Evolutionary conservation across 2,113 vertebrate species (phyloP), one percentile per base, ranked within the genome.

Genomic region (Steatornis caripensis): DNA sequence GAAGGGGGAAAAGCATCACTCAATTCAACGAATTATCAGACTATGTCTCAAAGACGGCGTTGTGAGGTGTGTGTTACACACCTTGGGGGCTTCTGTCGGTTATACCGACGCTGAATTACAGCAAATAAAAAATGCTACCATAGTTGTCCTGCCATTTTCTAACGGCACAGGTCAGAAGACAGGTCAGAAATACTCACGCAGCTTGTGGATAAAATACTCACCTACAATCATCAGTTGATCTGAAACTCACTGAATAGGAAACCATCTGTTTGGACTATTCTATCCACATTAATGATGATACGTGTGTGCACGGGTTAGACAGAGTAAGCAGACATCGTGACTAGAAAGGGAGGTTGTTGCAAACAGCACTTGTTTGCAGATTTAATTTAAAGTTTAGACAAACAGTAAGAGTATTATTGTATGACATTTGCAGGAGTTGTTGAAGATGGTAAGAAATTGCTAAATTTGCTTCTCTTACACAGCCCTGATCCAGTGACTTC

Each of bases 1-100:
- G 37, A 65, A 65, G 14, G 15, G 34, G 51, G 24, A 41, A 46
- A 34, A 65, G 22, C 39, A 60, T 71, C 69, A 58, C 69, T 11
- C 22, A 29, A 18, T 71, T 46, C 57, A 77, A 34, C 13, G 1
- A 0, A 24, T 36, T 41, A 41, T 5, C 2, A 1, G 51, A 45
- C 71, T 66, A 51, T 0, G 0, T 37, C 84, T 60, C 57, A 49
- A 80, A 71, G 70, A 41, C 14, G 14, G 68, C 1, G 7, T 17
- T 22, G 14, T 36, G 30, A 84, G 30, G 32, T 22, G n/a, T 6
- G 8, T n/a, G 15, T 36, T 39, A 45, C 30, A 12, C 7, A 75
- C 32, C 46, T 55, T 7, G 0, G 37, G 21, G 46, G 21, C n/a
- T 57, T 66, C 64, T 41, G 37, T 45, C 4, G 0, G 27, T 39